phyloP scores from a whole-genome alignment of 2,113 vertebrate species.

The Ailuropoda melanoleuca region DNA sequence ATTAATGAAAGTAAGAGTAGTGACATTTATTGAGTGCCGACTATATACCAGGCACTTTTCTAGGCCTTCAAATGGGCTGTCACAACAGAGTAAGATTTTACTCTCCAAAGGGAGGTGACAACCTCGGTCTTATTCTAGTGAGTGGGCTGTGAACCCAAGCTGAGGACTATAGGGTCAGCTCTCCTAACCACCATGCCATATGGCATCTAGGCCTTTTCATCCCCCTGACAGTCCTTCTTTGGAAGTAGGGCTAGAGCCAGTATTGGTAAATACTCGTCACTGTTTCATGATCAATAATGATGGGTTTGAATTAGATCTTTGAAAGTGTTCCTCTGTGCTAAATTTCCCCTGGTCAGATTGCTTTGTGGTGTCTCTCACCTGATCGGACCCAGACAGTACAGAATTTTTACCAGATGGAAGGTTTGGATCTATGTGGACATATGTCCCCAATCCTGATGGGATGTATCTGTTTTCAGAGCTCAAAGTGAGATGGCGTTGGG shows the following conservation, averaged over 20 bases:
- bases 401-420: neutral
- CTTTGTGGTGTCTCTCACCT: neutral
- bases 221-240: neutral
- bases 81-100: too few relatives aligned
- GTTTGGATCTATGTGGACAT: accelerated
- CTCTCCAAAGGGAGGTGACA: neutral
- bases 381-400: accelerated
- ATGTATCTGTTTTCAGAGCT: neutral
- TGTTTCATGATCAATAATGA: accelerated
- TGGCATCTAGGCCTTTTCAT: accelerated
- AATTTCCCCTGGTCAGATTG: neutral
- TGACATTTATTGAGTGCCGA: neutral
- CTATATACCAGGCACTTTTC: too few relatives aligned
- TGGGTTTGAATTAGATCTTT: neutral
- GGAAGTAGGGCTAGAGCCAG: neutral
- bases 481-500: accelerated
- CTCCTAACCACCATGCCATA: accelerated
- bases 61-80: neutral
- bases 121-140: neutral
- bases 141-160: neutral
- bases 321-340: too few relatives aligned
- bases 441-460: neutral
- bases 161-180: too few relatives aligned
- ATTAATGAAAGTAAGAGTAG: neutral
- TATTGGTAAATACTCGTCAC: neutral